Conservation (phyloP, 2,888 invertebrate species). For the Clepsis dumicolana region DNA sequence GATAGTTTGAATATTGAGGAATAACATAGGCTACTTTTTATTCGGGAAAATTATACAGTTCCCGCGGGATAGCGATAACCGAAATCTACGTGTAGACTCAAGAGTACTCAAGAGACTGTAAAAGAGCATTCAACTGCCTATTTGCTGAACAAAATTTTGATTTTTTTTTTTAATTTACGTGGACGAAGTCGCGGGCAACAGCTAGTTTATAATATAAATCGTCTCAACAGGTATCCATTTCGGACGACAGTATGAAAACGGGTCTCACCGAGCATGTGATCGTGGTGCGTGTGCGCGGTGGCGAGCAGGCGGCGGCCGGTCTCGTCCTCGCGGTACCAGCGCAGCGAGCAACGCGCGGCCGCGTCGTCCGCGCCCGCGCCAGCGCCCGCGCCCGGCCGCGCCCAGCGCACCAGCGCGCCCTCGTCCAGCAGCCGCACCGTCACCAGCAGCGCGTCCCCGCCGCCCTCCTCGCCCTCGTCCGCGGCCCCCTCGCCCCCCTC, state of each 20-base stretch:
- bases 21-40: too few species aligned
- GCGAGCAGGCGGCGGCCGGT: conserved; percentile 88
- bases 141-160: too few species aligned
- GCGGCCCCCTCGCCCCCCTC: conserved; percentile 64
- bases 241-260: too few species aligned
- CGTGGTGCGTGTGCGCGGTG: conserved; percentile 89
- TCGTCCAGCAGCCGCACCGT: conserved; percentile 89
- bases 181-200: not conserved
- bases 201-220: too few species aligned
- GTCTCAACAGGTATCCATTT: too few species aligned
- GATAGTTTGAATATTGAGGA: too few species aligned
- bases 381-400: conserved; percentile 92
- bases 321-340: conserved; percentile 87
- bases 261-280: conserved; percentile 85
- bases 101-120: too few species aligned
- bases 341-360: conserved; percentile 84
- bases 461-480: conserved; percentile 81
- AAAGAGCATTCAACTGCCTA: too few species aligned
- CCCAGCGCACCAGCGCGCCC: conserved; percentile 92
- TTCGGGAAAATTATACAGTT: too few species aligned
- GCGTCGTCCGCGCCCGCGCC: conserved; percentile 90
- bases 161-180: too few species aligned
- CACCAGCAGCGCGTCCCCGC: conserved; percentile 89
- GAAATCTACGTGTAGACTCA: too few species aligned
- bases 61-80: too few species aligned